Evolutionary conservation across 2,797 vertebrate species (phyloP).

Genomic region (Amblyraja radiata): DNA sequence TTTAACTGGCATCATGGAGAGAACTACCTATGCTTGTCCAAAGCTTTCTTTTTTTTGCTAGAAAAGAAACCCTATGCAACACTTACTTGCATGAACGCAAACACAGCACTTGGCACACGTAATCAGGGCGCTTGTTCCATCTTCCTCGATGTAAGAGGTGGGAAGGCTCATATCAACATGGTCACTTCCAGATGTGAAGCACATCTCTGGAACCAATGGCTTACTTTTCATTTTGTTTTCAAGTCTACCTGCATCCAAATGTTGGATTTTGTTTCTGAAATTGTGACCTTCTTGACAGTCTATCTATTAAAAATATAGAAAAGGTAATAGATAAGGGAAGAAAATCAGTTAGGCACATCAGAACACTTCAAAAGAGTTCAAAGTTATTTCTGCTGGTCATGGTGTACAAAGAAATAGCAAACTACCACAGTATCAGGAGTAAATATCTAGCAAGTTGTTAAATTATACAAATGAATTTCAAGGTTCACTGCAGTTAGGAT

Average conservation of each 20-base stretch:
- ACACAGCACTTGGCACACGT: slow-evolving; percentile 83
- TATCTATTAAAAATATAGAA: background rate
- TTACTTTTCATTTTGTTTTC: slow-evolving; percentile 60
- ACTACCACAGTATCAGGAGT: background rate
- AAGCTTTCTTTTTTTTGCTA: background rate
- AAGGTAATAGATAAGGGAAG: background rate
- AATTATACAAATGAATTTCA: background rate
- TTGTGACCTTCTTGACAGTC: slow-evolving; percentile 10
- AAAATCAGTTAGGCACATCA: background rate
- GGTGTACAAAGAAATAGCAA: background rate
- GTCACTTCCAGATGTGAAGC: slow-evolving; percentile 79
- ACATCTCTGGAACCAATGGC: slow-evolving; percentile 94
- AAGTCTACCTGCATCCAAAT: background rate
- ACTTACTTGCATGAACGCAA: slow-evolving; percentile 88
- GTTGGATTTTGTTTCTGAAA: background rate
- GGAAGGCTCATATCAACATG: slow-evolving; percentile 76
- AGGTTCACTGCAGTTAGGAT: background rate
- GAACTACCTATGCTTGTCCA: background rate
- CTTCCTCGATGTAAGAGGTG: slow-evolving; percentile 75
- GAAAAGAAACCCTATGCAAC: background rate
- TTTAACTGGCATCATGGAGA: background rate
- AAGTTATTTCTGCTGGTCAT: too few relatives aligned
- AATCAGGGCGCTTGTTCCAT: slow-evolving; percentile 81
- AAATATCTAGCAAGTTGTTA: background rate
- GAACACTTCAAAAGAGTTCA: background rate